phyloP scores from a whole-genome alignment of 2,113 vertebrate species.

The Chascanopsetta lugubris region DNA sequence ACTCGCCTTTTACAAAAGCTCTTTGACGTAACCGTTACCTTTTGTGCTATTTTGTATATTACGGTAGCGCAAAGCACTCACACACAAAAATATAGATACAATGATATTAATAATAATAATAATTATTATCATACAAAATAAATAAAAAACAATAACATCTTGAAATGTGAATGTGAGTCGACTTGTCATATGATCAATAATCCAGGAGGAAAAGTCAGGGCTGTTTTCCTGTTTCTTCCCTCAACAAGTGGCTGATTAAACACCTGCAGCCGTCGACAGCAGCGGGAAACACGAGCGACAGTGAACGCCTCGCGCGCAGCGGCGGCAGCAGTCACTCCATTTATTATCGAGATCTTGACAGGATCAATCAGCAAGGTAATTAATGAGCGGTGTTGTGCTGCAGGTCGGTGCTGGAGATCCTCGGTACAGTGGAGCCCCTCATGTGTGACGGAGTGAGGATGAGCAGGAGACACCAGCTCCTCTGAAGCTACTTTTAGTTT shows the following conservation, averaged over 20 bases:
- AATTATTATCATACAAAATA: too few relatives aligned
- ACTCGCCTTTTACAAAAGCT: too few relatives aligned
- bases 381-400: background rate
- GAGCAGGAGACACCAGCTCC: background rate
- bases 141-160: background rate
- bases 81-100: too few relatives aligned
- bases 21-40: too few relatives aligned
- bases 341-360: background rate
- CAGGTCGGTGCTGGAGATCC: background rate
- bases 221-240: background rate
- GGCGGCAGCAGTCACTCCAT: background rate
- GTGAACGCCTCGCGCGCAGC: background rate
- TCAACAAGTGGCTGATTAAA: background rate
- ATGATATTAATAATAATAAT: too few relatives aligned
- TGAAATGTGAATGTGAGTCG: background rate
- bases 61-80: too few relatives aligned
- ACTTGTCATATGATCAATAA: background rate
- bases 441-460: background rate
- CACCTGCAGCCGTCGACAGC: background rate
- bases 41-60: too few relatives aligned
- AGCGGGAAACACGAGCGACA: background rate
- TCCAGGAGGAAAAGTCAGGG: background rate
- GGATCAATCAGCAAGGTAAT: background rate
- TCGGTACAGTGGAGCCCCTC: background rate
- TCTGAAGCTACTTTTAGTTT: background rate